Conservation (phyloP, 2,113 vertebrate species). For the Anarhynchus alexandrinus region DNA sequence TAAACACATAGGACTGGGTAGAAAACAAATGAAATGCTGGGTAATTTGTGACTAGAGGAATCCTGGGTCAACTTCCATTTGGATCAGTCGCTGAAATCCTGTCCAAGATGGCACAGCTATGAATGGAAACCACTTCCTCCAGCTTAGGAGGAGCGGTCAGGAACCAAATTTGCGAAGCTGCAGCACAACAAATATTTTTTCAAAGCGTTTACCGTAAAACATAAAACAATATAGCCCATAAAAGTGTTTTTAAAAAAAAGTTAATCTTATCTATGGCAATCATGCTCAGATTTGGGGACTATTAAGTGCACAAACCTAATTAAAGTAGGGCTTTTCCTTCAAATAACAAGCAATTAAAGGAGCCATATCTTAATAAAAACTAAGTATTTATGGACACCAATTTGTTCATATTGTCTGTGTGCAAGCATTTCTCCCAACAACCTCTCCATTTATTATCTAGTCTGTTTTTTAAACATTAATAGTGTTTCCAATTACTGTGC, state of each 20-base stretch:
- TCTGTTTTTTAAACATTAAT: neutral
- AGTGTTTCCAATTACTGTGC: neutral
- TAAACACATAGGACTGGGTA: neutral
- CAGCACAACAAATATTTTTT: neutral
- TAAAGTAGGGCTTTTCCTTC: neutral
- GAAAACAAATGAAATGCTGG: neutral
- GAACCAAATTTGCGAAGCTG: neutral
- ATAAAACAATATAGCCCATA: neutral
- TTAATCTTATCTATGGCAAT: neutral
- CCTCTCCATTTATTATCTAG: neutral
- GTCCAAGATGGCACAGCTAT: constrained; percentile 35
- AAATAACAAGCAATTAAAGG: neutral
- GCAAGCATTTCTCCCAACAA: neutral
- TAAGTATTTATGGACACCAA: rapidly evolving
- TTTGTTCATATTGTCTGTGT: neutral
- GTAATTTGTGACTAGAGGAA: neutral
- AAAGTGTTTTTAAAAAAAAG: neutral
- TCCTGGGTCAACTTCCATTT: constrained; percentile 30
- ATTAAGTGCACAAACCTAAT: too few species aligned
- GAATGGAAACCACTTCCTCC: constrained; percentile 38
- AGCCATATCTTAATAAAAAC: neutral
- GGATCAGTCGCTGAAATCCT: neutral
- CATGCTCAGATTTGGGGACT: neutral
- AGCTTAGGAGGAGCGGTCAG: neutral
- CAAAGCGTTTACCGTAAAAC: neutral